Conservation (phyloP, 2,888 invertebrate species). For the Lycia hirtaria region DNA sequence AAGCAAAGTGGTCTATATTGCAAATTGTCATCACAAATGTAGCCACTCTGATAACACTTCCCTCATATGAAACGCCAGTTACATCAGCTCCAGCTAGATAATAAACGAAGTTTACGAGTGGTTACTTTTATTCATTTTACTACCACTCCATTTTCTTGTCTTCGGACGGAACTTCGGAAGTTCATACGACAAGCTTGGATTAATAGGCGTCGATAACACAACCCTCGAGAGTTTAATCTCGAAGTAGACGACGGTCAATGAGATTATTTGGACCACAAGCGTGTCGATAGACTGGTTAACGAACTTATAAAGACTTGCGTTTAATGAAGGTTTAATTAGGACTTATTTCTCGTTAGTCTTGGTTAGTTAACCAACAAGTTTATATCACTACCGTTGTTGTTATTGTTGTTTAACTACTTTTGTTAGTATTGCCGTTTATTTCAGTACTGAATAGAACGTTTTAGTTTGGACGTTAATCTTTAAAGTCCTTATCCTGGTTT, state of each 20-base stretch:
- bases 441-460: too few species aligned
- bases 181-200: slow-evolving; percentile 6
- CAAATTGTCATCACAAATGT: not conserved
- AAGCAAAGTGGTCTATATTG: not conserved
- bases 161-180: slow-evolving; percentile 10
- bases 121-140: slow-evolving; percentile 5
- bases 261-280: slow-evolving; percentile 3
- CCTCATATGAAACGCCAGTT: not conserved
- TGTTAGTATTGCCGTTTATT: too few species aligned
- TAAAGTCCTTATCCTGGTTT: too few species aligned
- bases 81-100: not conserved
- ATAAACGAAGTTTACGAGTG: slow-evolving; percentile 9
- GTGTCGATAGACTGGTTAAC: slow-evolving; percentile 1
- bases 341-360: too few species aligned
- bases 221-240: slow-evolving; percentile 6
- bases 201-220: slow-evolving; percentile 9
- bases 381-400: too few species aligned
- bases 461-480: too few species aligned
- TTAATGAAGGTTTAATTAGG: not conserved
- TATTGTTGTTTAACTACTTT: too few species aligned
- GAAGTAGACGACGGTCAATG: not conserved
- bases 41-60: not conserved
- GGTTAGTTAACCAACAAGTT: not conserved
- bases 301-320: not conserved
- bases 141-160: slow-evolving; percentile 2